phyloP scores from a whole-genome alignment of 2,113 vertebrate genomes.

The Carettochelys insculpta region DNA sequence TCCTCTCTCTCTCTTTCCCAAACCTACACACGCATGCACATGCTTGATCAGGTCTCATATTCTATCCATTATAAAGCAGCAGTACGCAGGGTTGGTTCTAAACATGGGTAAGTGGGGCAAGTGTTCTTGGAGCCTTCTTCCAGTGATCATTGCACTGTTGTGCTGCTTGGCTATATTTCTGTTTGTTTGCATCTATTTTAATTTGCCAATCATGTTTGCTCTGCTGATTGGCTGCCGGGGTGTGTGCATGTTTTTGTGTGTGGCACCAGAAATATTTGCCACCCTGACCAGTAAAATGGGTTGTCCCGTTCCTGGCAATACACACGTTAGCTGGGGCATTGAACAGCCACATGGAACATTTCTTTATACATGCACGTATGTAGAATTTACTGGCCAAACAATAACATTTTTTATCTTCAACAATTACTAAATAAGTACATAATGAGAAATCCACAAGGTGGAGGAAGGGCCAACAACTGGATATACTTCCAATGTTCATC shows the following conservation, averaged over 20 bases:
- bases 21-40: not conserved
- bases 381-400: not conserved
- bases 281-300: not conserved
- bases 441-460: not conserved
- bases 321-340: not conserved
- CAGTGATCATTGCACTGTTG: not conserved
- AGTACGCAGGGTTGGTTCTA: not conserved
- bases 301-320: not conserved
- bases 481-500: not conserved
- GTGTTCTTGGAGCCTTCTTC: too few relatives aligned
- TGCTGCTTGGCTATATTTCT: not conserved
- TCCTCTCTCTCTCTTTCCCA: fast-evolving
- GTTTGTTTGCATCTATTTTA: too few relatives aligned
- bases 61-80: not conserved
- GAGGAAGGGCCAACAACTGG: not conserved
- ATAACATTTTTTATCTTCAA: not conserved
- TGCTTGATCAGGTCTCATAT: not conserved
- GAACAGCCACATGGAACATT: not conserved
- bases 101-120: too few relatives aligned
- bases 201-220: too few relatives aligned
- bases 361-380: not conserved
- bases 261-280: too few relatives aligned
- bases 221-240: too few relatives aligned
- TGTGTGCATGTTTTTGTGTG: not conserved
- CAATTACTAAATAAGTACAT: not conserved